Percentiles rank a stretch among this genome's conserved stretches.
Evolutionary conservation across 2,888 invertebrate species (phyloP).

Genomic region (Dorcus hopei): DNA sequence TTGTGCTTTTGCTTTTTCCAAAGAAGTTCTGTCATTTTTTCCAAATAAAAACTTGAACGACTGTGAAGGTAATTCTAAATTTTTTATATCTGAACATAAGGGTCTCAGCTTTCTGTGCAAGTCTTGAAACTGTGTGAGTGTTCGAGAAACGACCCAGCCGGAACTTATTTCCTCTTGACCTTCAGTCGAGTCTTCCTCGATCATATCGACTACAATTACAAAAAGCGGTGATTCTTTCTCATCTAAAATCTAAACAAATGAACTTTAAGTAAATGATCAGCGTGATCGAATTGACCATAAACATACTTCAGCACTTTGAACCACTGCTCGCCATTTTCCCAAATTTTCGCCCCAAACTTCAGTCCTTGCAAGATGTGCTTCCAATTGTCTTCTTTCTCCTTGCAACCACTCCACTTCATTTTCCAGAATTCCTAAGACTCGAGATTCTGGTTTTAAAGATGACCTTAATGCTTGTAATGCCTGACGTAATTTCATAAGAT

Average conservation of each 20-base stretch:
- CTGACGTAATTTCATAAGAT: conserved; percentile 37
- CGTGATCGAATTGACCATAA: too few relatives aligned
- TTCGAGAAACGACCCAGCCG: conserved; percentile 65
- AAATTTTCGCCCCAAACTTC: conserved; percentile 89
- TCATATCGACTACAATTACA: conserved; percentile 77
- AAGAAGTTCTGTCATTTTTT: conserved; percentile 73
- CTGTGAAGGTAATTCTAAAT: conserved; percentile 77
- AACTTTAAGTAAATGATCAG: not conserved
- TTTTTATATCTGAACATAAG: conserved; percentile 76
- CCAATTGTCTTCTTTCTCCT: conserved; percentile 75
- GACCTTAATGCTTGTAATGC: conserved; percentile 78
- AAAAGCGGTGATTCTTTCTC: conserved; percentile 63
- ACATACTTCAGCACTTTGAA: conserved; percentile 76
- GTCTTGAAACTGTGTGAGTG: conserved; percentile 66
- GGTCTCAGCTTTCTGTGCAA: conserved; percentile 81
- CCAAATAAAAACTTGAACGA: conserved; percentile 79
- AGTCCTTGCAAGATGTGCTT: conserved; percentile 80
- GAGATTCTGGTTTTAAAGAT: conserved; percentile 81
- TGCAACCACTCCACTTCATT: conserved; percentile 81
- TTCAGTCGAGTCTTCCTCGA: conserved; percentile 59
- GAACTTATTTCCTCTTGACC: conserved; percentile 57
- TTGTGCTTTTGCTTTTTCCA: conserved; percentile 78
- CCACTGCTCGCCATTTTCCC: conserved; percentile 82
- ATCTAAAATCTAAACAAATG: conserved; percentile 40
- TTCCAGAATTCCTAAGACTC: conserved; percentile 73